phyloP scores from a whole-genome alignment of 2,888 invertebrate species.

The Orthosia gracilis region DNA sequence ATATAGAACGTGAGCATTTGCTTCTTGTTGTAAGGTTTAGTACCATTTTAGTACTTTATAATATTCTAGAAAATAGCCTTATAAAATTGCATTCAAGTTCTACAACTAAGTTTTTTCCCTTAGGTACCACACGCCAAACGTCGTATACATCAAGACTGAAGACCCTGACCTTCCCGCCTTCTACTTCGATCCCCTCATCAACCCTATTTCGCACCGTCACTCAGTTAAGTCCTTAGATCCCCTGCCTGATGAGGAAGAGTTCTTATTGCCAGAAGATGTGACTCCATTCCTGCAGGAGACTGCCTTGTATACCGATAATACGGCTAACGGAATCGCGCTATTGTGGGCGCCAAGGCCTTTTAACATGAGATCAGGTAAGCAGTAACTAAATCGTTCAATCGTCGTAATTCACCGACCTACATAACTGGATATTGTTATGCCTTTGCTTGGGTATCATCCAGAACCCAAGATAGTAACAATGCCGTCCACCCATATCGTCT shows the following conservation, averaged over 20 bases:
- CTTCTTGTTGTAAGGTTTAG: no score
- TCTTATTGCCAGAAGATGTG: conserved; percentile 96
- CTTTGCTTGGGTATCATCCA: not conserved
- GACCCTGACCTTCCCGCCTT: conserved; percentile 99
- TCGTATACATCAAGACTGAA: conserved; percentile 99
- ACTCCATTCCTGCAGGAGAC: conserved; percentile 98
- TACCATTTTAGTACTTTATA: not conserved
- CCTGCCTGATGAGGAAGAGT: conserved; percentile 98
- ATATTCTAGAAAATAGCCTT: not conserved
- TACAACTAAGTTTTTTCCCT: conserved; percentile 24
- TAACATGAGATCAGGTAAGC: conserved; percentile 96
- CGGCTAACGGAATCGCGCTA: conserved; percentile 99
- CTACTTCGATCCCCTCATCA: conserved; percentile 99
- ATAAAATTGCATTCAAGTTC: not conserved
- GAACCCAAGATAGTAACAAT: no score
- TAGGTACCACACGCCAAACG: conserved; percentile 99
- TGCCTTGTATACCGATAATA: conserved; percentile 99
- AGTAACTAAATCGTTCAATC: no score
- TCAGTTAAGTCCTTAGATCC: conserved; percentile 96
- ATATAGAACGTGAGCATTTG: no score
- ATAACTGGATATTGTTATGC: no score
- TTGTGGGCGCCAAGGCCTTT: conserved; percentile 99
- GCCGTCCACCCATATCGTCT: not conserved
- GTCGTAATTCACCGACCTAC: not conserved
- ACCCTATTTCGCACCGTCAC: conserved; percentile 99